These are phyloP conservation scores for Clistopyga incitator DNA, from an alignment of 2,888 invertebrate species.

Conservation along the genomic window DNA sequence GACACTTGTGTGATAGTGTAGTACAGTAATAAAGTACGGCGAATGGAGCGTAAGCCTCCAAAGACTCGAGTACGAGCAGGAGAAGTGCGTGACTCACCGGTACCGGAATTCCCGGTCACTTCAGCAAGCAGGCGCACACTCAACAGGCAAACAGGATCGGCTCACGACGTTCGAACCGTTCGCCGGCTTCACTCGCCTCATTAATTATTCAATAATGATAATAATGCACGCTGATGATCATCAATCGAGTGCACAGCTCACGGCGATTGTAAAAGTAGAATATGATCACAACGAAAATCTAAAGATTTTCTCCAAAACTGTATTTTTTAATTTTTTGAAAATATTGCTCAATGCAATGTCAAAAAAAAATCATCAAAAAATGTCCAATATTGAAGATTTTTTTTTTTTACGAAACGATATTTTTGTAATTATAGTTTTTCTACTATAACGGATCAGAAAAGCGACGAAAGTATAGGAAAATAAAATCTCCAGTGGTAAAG, in stretches of 20 bases:
- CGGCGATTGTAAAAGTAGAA: constrained; percentile 2
- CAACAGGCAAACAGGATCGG: constrained; percentile 26
- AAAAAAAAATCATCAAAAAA: too few species aligned
- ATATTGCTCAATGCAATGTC: not conserved
- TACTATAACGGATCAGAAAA: too few species aligned
- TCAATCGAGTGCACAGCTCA: not conserved
- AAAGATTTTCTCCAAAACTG: not conserved
- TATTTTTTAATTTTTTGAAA: not conserved
- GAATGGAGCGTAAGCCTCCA: constrained; percentile 3
- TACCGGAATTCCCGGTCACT: constrained; percentile 60
- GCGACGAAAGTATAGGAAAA: too few species aligned
- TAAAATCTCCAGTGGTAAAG: too few species aligned
- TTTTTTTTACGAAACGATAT: too few species aligned
- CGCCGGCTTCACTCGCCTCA: constrained; percentile 35
- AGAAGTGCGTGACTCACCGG: constrained; percentile 59
- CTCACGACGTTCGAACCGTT: constrained; percentile 13
- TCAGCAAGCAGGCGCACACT: constrained; percentile 13
- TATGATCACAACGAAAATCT: not conserved
- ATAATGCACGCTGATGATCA: constrained; percentile 8
- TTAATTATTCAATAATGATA: constrained; percentile 58
- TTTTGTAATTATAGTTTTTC: too few species aligned
- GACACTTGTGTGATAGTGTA: not conserved
- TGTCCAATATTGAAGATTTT: too few species aligned
- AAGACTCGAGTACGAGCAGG: not conserved
- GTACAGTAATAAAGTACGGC: constrained; percentile 26